Base-by-base conservation (phyloP, 2,113 vertebrate genomes). In the Pteruthius melanotis region DNA sequence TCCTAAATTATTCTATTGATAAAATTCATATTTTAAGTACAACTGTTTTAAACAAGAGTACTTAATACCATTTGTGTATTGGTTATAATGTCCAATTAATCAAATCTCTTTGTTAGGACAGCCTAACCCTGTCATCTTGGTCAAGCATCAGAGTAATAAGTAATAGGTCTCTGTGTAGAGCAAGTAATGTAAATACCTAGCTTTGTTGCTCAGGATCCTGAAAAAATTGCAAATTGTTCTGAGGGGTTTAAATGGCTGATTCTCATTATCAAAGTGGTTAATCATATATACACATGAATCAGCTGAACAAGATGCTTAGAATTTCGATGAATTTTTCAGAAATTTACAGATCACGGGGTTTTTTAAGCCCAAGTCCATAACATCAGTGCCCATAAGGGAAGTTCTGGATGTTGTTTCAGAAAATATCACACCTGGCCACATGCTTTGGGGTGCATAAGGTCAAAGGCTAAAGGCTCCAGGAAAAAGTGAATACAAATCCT, bases 281-380 rank as follows among this genome's bases (percentile, higher is more conserved):
- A 7, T 39, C 11, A 52, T 6, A 24, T 5, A 35, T 10, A 42
- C 6, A 27, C 6, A 20, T 13, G 3, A 87, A 60, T 64, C 21
- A 44, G 18, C 6, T 37, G 24, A 63, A 69, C 6, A 76, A 52
- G 31, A 13, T 37, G 33, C 11, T 78, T 39, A 65, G 14, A 70
- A 14, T 24, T 92, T 37, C 65, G 10, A 50, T 35, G 3, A 15
- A 4, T 86, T 87, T 66, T 3, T 2, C 45, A 83, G 28, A 65
- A 81, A 54, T 30, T 6, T 40, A 42, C 3, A 63, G 26, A n/a
- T 8, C 2, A 2, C 8, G 2, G 9, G 5, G 1, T 0, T 1
- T 24, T 61, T 56, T 40, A 52, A 53, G 14, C 13, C 7, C 45
- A 42, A 66, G 0, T 74, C 22, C 6, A 11, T 56, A 64, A 35